Base-by-base conservation (phyloP, 2,888 invertebrate species). In the Mythimna lalbum region DNA sequence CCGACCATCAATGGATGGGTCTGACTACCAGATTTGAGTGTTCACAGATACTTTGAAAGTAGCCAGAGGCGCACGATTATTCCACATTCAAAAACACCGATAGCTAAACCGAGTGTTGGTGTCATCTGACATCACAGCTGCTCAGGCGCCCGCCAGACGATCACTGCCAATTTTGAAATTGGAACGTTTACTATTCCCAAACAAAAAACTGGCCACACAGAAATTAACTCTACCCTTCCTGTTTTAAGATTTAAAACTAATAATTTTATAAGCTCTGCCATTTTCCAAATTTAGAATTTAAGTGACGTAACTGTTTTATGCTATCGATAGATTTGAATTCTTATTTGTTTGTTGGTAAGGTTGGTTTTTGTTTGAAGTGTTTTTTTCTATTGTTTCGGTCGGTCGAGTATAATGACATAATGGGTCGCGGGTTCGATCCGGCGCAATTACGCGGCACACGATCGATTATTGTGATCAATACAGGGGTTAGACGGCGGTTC, bases 401-500 rank as follows among this genome's bases (percentile, higher is more conserved):
- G 92, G 93, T 89, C 92, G 91, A 88, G 88, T 91, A 94, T 96
- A 96, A 96, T 96, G 94, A 95, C 93, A 94, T 96, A 96, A 96
- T 96, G 95, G 95, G 93, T 93, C 91, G 91, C 90, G 90, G 93
- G 93, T 94, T 93, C 93, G 94, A 93, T 93, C 93, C 94, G 86
- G 91, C 91, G 93, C 95, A 95, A 95, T 96, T 95, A 95, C 94
- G 92, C 89, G 95, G 95, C 95, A 96, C 96, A 96, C 96, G 96
- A 95, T 95, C 95, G 95, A 95, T 95, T 95, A 95, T 94, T 94
- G 93, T 95, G 95, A 95, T 96, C 96, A 95, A 96, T 95, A 94
- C 94, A 91, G 95, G 93, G 95, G 95, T 95, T 94, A 95, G 95
- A 93, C 92, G 90, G 90, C 92, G 94, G 94, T 94, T 93, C 93